Conservation (phyloP, 2,888 invertebrate genomes). For the Lithophane semibrunnea region DNA sequence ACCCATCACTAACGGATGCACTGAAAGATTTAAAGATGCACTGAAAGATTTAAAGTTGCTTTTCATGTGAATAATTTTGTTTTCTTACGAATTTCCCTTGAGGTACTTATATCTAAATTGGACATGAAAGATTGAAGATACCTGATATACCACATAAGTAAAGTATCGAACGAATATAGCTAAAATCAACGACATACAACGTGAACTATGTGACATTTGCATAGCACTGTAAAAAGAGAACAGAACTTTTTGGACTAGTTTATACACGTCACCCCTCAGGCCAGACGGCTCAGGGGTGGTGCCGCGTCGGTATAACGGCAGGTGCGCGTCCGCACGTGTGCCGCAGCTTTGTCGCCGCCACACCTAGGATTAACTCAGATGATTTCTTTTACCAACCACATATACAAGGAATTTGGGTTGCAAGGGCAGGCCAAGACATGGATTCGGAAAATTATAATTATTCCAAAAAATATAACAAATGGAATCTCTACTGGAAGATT, state of each 20-base stretch:
- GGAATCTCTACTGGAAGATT: too few species aligned
- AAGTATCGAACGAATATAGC: neutral
- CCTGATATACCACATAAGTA: neutral
- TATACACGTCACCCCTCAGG: conserved; percentile 65
- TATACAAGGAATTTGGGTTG: conserved; percentile 31
- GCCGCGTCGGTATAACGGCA: conserved; percentile 72
- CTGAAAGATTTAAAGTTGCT: neutral
- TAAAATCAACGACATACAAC: neutral
- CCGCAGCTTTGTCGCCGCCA: conserved; percentile 77
- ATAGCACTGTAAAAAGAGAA: conserved; percentile 18
- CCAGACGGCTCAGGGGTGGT: conserved; percentile 57
- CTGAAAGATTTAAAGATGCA: neutral
- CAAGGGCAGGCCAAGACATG: neutral
- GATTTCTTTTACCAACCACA: conserved; percentile 62
- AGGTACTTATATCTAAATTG: neutral
- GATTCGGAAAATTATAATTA: neutral
- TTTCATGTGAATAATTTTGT: neutral
- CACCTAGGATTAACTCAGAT: conserved; percentile 74
- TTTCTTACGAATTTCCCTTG: neutral
- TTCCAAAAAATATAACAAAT: neutral
- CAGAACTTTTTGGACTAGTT: conserved; percentile 44
- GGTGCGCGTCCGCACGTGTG: conserved; percentile 87
- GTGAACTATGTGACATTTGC: conserved; percentile 1
- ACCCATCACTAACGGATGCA: neutral
- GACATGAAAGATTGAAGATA: neutral